Evolutionary conservation across 1,140 invertebrate genomes (phyloP), one percentile per base, ranked within the genome.

Genomic region (Leptinotarsa lineolata): DNA sequence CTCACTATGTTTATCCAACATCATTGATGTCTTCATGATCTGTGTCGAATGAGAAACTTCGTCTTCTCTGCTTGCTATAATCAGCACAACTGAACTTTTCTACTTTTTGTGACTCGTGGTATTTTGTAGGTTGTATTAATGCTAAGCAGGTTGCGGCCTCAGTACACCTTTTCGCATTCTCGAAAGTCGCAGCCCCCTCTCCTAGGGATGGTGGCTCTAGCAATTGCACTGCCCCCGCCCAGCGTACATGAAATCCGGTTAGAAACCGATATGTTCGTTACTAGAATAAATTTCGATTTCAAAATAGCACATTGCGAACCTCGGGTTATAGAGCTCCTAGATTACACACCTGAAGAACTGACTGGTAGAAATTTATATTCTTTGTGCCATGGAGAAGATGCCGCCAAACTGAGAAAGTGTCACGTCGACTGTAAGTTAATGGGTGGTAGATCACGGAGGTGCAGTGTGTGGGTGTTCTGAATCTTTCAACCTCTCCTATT

Each of bases 241-340:
- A 97, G 95, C 61, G 95, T 98, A 61, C 97, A 98, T 82, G 97
- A 99, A 88, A 96, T 99, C 69, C 90, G 96, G 69, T 88, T 99
- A 70, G 97, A 98, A 85, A 91, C 93, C 30, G 96, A 98, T 82
- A 97, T 97, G 93, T 98, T 99, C 85, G 96, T 98, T 77, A 98
- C 95, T 58, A 91, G 96, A 79, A 93, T 98, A 75, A 96, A 93
- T 83, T 97, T 98, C 79, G 95, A 99, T 85, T 97, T 99, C 85
- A 91, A 93, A 86, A 94, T 99, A 88, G 94, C 95, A 65, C 97
- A 98, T 84, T 98, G 96, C 84, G 97, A 99, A 85, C 96, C 96
- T 78, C 97, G 97, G 87, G 94, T 98, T 18, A 92, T 94, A 15
- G 96, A 98, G 78, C 86, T 98, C 73, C 86, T 98, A 77, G 96